These are phyloP conservation scores for Agelastica alni DNA, from an alignment of 2,888 invertebrate species.

Conservation along the genomic window DNA sequence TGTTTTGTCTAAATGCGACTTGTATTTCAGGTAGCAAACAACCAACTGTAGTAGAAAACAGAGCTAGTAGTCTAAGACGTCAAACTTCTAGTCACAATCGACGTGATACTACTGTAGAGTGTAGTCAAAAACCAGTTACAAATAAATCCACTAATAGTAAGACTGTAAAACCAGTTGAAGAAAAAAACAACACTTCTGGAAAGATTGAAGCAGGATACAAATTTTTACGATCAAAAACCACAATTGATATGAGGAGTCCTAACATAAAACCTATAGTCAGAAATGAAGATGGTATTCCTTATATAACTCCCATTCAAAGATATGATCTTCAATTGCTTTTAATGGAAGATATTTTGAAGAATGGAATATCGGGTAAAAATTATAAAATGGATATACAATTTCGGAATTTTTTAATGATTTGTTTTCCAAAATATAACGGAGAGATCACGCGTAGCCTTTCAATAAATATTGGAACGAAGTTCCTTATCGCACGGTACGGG, in stretches of 20 bases:
- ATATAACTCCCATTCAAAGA: slow-evolving; percentile 69
- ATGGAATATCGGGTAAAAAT: slow-evolving; percentile 54
- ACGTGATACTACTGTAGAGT: slow-evolving; percentile 25
- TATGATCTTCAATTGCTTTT: slow-evolving; percentile 75
- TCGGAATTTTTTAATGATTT: neutral
- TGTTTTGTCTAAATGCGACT: too few relatives aligned
- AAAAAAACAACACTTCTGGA: slow-evolving; percentile 22
- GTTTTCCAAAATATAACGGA: too few relatives aligned
- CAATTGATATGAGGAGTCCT: slow-evolving; percentile 48
- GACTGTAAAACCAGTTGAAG: slow-evolving; percentile 20
- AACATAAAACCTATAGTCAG: slow-evolving; percentile 51
- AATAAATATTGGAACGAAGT: too few relatives aligned
- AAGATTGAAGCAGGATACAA: slow-evolving; percentile 39
- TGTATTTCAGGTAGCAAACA: slow-evolving; percentile 18
- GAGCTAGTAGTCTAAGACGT: slow-evolving; percentile 41
- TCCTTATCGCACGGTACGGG: too few relatives aligned
- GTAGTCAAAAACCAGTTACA: slow-evolving; percentile 26
- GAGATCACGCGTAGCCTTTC: too few relatives aligned
- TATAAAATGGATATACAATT: neutral
- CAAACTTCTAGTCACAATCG: slow-evolving; percentile 37
- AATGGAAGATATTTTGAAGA: slow-evolving; percentile 73
- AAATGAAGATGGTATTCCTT: slow-evolving; percentile 58
- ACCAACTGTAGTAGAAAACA: slow-evolving; percentile 38
- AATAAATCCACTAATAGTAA: slow-evolving; percentile 9
- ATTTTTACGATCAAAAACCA: slow-evolving; percentile 55